Evolutionary conservation across 2,797 vertebrate species (phyloP), one percentile per base, ranked within the genome.

Genomic region (Spondyliosoma cantharus): DNA sequence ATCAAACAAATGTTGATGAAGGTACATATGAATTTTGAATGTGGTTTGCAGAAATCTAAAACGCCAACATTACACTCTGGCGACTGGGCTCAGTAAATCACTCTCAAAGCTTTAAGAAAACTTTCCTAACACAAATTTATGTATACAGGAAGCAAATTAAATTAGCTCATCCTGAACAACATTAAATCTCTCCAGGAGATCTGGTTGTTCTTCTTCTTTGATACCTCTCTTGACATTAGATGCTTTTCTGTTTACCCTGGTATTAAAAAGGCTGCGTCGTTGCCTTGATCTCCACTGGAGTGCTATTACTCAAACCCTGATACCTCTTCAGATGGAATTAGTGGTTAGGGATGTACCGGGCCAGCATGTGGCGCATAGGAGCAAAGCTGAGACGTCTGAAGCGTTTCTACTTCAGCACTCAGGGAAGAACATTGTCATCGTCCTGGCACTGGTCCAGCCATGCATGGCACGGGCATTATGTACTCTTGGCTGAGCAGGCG

Each of bases 391-490:
- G 74, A 85, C 81, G 86, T 92, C 88, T 89, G 86, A 90, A 90
- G 84, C 74, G 65, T 88, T 86, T 79, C 78, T 81, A 82, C 71
- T 81, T 77, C 76, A 83, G 63, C 66, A 84, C 77, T 85, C 70
- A 70, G 62, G 75, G 62, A 70, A 78, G 86, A 89, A 87, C 73
- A 78, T 88, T 90, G 82, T 92, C 89, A 92, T 91, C 74, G 24
- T 75, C 57, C 83, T 92, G 90, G 86, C 84, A 25, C 49, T 62
- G 78, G 85, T 85, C 86, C 87, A 91, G 71, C 85, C 84, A 90
- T 89, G 90, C 87, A 81, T 91, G 87, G 82, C 78, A 79, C 85
- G 50, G 59, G 76, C 81, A 88, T 90, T 93, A 90, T 64, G 49
- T 62, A 80, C 87, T 80, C 86, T 78, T 49, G 27, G 65, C 60